Percentiles rank a stretch among this genome's conserved stretches.
Evolutionary conservation across 2,113 vertebrate species (phyloP).

Genomic region (Rhea pennata): DNA sequence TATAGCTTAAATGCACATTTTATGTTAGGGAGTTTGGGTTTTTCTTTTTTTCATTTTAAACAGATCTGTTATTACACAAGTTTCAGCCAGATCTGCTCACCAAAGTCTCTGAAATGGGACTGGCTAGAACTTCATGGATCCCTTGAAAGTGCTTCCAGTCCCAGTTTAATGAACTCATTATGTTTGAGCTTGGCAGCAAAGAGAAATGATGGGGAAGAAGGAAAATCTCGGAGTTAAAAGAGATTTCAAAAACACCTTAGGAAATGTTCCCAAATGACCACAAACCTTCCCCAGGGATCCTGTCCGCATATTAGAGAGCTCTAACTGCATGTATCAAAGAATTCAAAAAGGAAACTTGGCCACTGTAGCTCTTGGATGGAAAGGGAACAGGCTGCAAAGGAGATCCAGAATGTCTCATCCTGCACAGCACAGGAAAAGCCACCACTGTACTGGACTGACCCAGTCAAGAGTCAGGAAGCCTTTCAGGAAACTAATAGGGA

Average conservation of each 20-base stretch:
- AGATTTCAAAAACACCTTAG: conserved; percentile 57
- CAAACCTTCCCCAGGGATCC: not conserved
- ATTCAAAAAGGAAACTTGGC: conserved; percentile 22
- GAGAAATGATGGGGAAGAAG: not conserved
- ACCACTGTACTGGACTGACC: not conserved
- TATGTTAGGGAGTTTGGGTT: not conserved
- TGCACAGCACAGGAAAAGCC: not conserved
- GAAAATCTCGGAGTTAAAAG: conserved; percentile 10
- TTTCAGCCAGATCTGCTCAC: not conserved
- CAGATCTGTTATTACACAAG: not conserved
- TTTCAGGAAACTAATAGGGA: conserved; percentile 22
- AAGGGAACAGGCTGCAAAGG: not conserved
- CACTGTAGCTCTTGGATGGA: not conserved
- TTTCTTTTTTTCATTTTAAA: not conserved
- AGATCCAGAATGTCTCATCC: not conserved
- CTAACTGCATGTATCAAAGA: not conserved
- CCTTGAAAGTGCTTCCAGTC: not conserved
- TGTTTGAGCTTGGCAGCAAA: conserved; percentile 35
- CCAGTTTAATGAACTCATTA: conserved; percentile 6
- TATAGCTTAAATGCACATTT: not conserved
- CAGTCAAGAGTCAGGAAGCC: not conserved
- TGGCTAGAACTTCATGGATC: not conserved
- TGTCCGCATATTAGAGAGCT: not conserved
- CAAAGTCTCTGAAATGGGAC: not conserved
- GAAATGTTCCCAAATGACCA: conserved; percentile 45